Percentiles rank a stretch among this genome's conserved stretches.
Evolutionary conservation across 2,113 vertebrate species (phyloP).

Genomic region (Engystomops pustulosus): DNA sequence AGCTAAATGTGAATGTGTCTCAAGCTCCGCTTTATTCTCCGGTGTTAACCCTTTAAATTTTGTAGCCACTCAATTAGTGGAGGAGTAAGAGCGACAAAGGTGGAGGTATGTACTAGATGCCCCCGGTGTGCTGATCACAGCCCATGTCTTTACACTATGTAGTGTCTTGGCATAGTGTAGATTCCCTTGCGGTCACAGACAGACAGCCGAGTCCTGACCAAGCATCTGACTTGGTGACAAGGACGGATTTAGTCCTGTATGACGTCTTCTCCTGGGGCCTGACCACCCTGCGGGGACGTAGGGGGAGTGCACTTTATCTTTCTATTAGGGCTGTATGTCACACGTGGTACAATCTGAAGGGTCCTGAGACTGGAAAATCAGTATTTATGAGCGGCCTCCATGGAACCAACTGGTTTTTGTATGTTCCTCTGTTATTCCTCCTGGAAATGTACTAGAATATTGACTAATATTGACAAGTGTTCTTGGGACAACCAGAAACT

Average conservation of each 20-base stretch:
- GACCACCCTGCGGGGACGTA: not conserved
- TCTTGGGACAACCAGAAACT: too few relatives aligned
- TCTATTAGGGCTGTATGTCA: not conserved
- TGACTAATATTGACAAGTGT: too few relatives aligned
- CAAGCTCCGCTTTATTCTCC: not conserved
- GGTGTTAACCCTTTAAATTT: not conserved
- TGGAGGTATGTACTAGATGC: conserved; percentile 31
- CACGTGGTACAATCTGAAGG: too few relatives aligned
- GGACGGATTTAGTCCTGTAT: conserved; percentile 39
- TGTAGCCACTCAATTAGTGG: not conserved
- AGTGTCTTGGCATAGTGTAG: conserved; percentile 36
- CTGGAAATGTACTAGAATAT: not conserved
- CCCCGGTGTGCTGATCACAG: conserved; percentile 1
- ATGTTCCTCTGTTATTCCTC: not conserved
- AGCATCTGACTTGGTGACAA: conserved; percentile 41
- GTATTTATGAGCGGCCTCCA: too few relatives aligned
- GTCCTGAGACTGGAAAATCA: too few relatives aligned
- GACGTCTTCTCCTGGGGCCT: conserved; percentile 25
- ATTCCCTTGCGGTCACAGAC: conserved; percentile 50
- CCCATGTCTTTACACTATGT: conserved; percentile 26
- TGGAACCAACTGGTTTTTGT: too few relatives aligned
- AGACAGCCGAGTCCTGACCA: not conserved
- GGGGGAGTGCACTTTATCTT: not conserved
- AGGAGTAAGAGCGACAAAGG: not conserved
- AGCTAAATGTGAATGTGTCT: not conserved